Base-by-base conservation (phyloP, 2,113 vertebrate species). In the Corvus moneduloides region DNA sequence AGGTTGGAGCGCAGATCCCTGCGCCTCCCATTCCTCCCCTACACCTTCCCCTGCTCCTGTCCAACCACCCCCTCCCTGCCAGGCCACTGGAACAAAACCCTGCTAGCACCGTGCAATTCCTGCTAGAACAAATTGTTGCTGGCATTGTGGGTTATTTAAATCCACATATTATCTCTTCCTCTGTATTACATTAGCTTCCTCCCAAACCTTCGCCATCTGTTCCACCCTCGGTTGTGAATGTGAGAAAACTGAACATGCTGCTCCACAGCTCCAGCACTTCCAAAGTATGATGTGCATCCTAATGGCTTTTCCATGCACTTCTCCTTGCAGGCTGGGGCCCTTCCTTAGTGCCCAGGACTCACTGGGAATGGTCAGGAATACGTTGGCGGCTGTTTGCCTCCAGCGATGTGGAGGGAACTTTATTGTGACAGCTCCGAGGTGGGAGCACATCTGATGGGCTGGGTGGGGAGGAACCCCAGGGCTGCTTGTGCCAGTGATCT, bases 131-230 rank as follows among this genome's bases (percentile, higher is more conserved):
- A 96, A 96, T 96, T 91, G 93, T 96, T 94, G 91, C 95, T 92
- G 95, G 94, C 96, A 85, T 96, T 75, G 94, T 96, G 41, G 93
- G 95, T 95, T 97, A 96, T 97, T 97, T 96, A 95, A 96, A 97
- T 96, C 96, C 93, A 58, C 94, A 84, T 85, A 96, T 96, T 95
- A 92, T 96, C 81, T 87, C 96, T 97, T 93, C 95, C 94, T 94
- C 89, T 95, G 93, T 94, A 92, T 96, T 96, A 72, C 96, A 95
- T 96, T 86, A 92, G 94, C 96, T 97, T 95, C 96, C 95, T 96
- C 96, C 96, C 94, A 97, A 97, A 96, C 96, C 96, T 96, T 92
- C 92, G 28, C 96, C 96, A 97, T 97, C 96, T 97, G 96, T 97
- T 97, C 96, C 96, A 94, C 96, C 95, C 96, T 97, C 93, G 32